Evolutionary conservation across 2,888 invertebrate species (phyloP), one percentile per base, ranked within the genome.

Genomic region (Lasius platythorax): DNA sequence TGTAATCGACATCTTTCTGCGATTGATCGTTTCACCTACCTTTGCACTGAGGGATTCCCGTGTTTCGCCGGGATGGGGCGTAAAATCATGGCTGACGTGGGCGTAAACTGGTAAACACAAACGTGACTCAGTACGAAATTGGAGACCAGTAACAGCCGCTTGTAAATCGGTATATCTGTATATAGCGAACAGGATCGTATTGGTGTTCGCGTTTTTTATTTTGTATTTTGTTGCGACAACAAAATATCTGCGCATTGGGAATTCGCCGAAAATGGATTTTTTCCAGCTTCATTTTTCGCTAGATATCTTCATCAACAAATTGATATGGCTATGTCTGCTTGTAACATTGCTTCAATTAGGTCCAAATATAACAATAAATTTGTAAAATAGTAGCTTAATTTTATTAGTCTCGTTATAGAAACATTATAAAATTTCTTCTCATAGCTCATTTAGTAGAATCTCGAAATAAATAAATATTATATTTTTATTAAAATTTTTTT

Each of bases 1-100:
- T 70, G 68, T 56, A 61, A 73, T 73, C 61, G 61, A 28, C 61
- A 70, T 78, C 70, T 79, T 46, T 63, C 46, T 61, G 43, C 61
- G 61, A 79, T 79, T 61, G 79, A 79, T 72, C 79, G 79, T 61
- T 46, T 61, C 46, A 73, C 12, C 46, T 61, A 79, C 50, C 73
- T 73, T 79, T 63, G 28, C 73, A 28, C 73, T 50, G 79, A 79
- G 79, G 46, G 61, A 79, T 79, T 79, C 61, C 73, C 73, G 73
- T 61, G 79, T 73, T 79, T 79, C 28, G 28, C 28, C 33, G 61
- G 73, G 73, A 73, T 73, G 61, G 73, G 73, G 73, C 79, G 61
- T 79, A 73, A 79, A 79, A 79, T 79, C 79, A 79, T 79, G 79
- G 73, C 79, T 79, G 79, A 79, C 79, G 79, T 79, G 79, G 73